These are phyloP conservation scores for Enteromius anoplus DNA, from an alignment of 2,797 vertebrate genomes.

Conservation along the genomic window DNA sequence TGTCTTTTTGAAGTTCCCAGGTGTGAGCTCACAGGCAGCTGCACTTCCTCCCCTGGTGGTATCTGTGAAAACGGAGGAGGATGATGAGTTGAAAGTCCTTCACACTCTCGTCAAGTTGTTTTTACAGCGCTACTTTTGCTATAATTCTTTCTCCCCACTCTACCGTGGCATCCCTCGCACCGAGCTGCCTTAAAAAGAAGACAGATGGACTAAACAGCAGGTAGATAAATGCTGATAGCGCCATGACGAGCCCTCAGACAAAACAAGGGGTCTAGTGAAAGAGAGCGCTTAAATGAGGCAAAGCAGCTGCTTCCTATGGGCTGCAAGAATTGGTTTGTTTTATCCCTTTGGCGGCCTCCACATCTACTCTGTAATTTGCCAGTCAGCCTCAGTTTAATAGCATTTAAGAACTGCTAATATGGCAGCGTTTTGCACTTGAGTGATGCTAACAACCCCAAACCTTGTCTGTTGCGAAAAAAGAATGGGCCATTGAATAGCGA, in stretches of 20 bases:
- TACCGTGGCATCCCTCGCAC: constrained; percentile 32
- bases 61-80: constrained; percentile 63
- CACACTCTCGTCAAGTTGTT: constrained; percentile 60
- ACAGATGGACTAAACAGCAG: constrained; percentile 71
- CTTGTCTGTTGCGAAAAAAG: constrained; percentile 39
- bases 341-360: constrained; percentile 54
- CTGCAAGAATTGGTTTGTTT: constrained; percentile 50
- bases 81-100: constrained; percentile 72
- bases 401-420: constrained; percentile 69
- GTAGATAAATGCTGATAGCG: constrained; percentile 66
- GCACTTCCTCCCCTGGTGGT: constrained; percentile 62
- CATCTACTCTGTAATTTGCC: constrained; percentile 72
- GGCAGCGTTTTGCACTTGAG: constrained; percentile 67
- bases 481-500: constrained; percentile 46
- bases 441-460: constrained; percentile 63
- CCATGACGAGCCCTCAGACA: constrained; percentile 61
- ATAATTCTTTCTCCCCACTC: constrained; percentile 6
- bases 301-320: constrained; percentile 59
- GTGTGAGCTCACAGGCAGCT: constrained; percentile 72
- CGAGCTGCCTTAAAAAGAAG: constrained; percentile 37
- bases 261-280: constrained; percentile 67
- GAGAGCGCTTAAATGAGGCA: constrained; percentile 51
- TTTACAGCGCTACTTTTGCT: constrained; percentile 1
- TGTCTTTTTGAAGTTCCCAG: constrained; percentile 75
- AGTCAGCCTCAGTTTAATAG: constrained; percentile 68